These are phyloP conservation scores for Laspeyria flexula DNA, from an alignment of 2,888 invertebrate species.

Conservation along the genomic window DNA sequence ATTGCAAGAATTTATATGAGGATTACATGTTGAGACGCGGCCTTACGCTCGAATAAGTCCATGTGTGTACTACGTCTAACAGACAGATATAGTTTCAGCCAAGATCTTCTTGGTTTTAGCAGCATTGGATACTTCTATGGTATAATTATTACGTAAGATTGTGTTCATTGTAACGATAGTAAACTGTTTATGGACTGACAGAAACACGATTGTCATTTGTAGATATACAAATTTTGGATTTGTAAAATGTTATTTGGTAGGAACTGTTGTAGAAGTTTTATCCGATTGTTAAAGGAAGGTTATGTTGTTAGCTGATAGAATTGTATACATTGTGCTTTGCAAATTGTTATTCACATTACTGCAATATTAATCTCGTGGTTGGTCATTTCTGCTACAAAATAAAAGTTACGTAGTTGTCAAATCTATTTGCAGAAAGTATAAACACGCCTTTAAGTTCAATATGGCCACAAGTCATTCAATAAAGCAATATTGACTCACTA, in stretches of 20 bases:
- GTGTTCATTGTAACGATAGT: constrained; percentile 5
- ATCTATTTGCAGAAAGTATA: too few species aligned
- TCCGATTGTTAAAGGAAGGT: too few species aligned
- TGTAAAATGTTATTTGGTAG: not conserved
- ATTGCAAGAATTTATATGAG: not conserved
- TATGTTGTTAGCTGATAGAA: too few species aligned
- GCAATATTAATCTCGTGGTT: constrained; percentile 32
- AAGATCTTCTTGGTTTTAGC: not conserved
- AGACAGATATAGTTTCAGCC: constrained; percentile 6
- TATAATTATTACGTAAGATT: constrained; percentile 3
- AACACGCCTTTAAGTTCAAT: too few species aligned
- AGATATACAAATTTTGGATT: constrained; percentile 1
- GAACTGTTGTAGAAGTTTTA: constrained; percentile 4
- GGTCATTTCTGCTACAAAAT: constrained; percentile 27
- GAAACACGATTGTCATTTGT: not conserved
- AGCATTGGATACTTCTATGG: constrained; percentile 1
- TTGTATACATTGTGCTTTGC: not conserved
- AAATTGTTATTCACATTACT: constrained; percentile 12
- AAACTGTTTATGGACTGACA: not conserved
- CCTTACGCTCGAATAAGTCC: not conserved
- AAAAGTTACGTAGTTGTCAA: too few species aligned
- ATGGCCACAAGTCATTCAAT: too few species aligned
- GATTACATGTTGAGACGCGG: not conserved
- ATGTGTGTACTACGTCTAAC: not conserved
- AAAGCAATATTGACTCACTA: too few species aligned